Percentiles rank a stretch among this genome's conserved stretches.
These are phyloP conservation scores for Bombus haemorrhoidalis DNA, from an alignment of 1,140 invertebrate genomes.

Conservation along the genomic window DNA sequence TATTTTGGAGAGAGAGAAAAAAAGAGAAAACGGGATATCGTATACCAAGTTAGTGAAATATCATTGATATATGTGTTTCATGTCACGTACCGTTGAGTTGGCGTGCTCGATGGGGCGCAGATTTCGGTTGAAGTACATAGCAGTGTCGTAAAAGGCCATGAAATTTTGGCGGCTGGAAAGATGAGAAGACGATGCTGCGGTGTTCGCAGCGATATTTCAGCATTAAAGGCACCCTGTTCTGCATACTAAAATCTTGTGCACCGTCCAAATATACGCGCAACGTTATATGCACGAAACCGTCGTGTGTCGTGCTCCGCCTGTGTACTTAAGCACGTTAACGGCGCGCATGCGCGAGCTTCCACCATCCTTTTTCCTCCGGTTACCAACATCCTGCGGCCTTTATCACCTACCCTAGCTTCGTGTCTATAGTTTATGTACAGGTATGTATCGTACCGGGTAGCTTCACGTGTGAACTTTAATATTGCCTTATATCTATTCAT, in stretches of 20 bases:
- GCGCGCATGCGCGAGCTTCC: neutral
- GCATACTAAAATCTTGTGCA: slow-evolving; percentile 66
- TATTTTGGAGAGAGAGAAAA: neutral
- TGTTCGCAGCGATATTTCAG: slow-evolving; percentile 67
- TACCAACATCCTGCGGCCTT: slow-evolving; percentile 16
- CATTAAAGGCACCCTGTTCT: slow-evolving; percentile 65
- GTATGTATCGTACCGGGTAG: slow-evolving; percentile 42
- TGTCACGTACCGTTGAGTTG: slow-evolving; percentile 15
- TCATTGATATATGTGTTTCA: slow-evolving; percentile 12
- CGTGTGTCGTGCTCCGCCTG: slow-evolving; percentile 37
- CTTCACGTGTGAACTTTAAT: slow-evolving; percentile 59
- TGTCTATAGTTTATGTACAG: slow-evolving; percentile 1
- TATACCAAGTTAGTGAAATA: neutral
- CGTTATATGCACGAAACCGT: slow-evolving; percentile 59
- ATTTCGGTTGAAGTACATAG: slow-evolving; percentile 35
- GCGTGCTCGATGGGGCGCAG: slow-evolving; percentile 11
- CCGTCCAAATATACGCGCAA: slow-evolving; percentile 56
- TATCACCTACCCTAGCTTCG: neutral
- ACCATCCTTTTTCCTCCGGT: slow-evolving; percentile 22
- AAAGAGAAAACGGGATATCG: neutral
- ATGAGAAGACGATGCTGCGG: slow-evolving; percentile 44
- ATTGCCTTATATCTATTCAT: slow-evolving; percentile 68
- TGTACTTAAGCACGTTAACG: slow-evolving; percentile 53
- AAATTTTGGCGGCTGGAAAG: slow-evolving; percentile 55
- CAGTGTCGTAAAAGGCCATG: slow-evolving; percentile 44